These are phyloP conservation scores for Pseudomyrmex cubaensis DNA, from an alignment of 1,140 invertebrate genomes.

Conservation along the genomic window DNA sequence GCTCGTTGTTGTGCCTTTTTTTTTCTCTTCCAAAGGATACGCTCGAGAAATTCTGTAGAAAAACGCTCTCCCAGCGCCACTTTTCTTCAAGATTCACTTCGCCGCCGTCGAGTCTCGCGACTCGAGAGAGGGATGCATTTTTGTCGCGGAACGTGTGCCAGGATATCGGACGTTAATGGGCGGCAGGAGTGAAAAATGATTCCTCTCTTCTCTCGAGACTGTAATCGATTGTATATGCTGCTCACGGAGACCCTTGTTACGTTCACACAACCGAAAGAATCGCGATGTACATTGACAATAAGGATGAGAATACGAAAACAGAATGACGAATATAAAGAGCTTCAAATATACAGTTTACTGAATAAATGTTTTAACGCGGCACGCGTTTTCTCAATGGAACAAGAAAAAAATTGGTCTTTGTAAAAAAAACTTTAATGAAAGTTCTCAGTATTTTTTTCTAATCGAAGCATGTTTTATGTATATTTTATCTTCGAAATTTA, in stretches of 20 bases:
- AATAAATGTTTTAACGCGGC: too few species aligned
- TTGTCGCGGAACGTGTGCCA: slow-evolving; percentile 42
- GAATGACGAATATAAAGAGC: not conserved
- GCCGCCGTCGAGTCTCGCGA: not conserved
- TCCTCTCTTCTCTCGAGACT: slow-evolving; percentile 11
- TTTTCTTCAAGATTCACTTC: slow-evolving; percentile 26
- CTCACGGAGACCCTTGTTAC: slow-evolving; percentile 21
- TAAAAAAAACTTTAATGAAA: not conserved
- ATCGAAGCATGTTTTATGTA: too few species aligned
- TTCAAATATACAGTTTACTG: not conserved
- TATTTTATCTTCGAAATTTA: not conserved
- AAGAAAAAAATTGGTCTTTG: not conserved
- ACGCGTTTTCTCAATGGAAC: not conserved
- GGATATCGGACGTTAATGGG: slow-evolving; percentile 40
- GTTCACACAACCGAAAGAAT: slow-evolving; percentile 22
- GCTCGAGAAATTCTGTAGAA: slow-evolving; percentile 23
- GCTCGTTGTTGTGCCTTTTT: not conserved
- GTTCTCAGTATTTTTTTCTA: too few species aligned
- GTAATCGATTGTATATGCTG: slow-evolving; percentile 42
- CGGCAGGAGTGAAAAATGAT: slow-evolving; percentile 52
- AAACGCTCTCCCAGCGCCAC: not conserved
- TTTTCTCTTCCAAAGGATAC: not conserved
- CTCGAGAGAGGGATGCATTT: slow-evolving; percentile 33
- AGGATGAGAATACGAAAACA: slow-evolving; percentile 1
- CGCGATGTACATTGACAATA: slow-evolving; percentile 20